Evolutionary conservation across 2,113 vertebrate species (phyloP), one percentile per base, ranked within the genome.

Genomic region (Engystomops pustulosus): DNA sequence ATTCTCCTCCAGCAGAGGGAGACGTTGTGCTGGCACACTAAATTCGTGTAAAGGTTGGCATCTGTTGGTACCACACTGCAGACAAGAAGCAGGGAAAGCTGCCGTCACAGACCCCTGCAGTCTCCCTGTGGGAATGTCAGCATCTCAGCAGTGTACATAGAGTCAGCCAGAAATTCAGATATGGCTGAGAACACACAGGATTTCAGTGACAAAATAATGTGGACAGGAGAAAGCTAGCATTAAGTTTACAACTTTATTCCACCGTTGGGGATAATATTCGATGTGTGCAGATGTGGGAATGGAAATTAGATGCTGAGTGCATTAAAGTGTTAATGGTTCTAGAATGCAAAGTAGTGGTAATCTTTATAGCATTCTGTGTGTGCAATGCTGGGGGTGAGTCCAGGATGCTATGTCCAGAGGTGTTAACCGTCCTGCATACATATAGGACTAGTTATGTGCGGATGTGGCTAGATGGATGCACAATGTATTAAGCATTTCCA

Each of bases 81-180:
- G 60, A 67, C 41, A 67, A 27, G 58, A 36, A n/a, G 27, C n/a
- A 58, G 18, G 20, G 14, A 53, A 38, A 41, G 23, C 25, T 4
- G 12, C 70, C 23, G 3, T 74, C 44, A 60, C 51, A 60, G 75
- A 58, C 75, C 75, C 75, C 79, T 69, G 79, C 45, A 47, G 27
- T 51, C 60, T 81, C 79, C 45, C 79, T 55, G 65, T 81, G 79
- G 60, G 80, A 71, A 53, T 58, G 51, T 55, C 80, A 74, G 68
- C 27, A 38, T 68, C 38, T 51, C 51, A 62, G 51, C 69, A 32
- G 49, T 44, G 60, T 58, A 41, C 79, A 80, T 30, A 69, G 32
- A 58, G 47, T 76, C 74, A 76, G 78, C 49, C 38, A 36, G 32
- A 82, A 15, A 49, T 38, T 58, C 75, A 41, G 78, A 67, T 69